Conservation (phyloP, 1,140 invertebrate species). For the Drosophila melanogaster region DNA sequence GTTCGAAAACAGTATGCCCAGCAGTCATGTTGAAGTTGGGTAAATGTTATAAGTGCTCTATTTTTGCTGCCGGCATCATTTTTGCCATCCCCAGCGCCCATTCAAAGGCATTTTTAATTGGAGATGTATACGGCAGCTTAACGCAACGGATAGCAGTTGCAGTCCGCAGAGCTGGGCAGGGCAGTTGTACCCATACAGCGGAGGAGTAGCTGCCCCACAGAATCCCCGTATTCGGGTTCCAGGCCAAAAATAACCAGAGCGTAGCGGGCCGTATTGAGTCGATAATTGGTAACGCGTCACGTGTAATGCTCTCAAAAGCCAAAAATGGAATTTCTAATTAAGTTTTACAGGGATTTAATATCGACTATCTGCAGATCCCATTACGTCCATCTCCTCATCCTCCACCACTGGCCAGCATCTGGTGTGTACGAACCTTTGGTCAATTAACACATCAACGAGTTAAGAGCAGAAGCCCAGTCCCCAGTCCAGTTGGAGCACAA, state of each 20-base stretch:
- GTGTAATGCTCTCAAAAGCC: slow-evolving; percentile 82
- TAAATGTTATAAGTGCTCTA: slow-evolving; percentile 56
- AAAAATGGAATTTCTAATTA: slow-evolving; percentile 85
- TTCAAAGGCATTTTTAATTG: slow-evolving; percentile 81
- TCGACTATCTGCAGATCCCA: slow-evolving; percentile 70
- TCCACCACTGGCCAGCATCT: slow-evolving; percentile 30
- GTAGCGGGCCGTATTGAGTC: slow-evolving; percentile 35
- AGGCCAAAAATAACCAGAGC: slow-evolving; percentile 10
- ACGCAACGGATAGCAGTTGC: slow-evolving; percentile 37
- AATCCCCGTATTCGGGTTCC: background rate
- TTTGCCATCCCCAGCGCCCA: slow-evolving; percentile 35
- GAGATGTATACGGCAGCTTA: slow-evolving; percentile 64
- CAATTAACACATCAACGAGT: slow-evolving; percentile 83
- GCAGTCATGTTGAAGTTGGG: slow-evolving; percentile 45
- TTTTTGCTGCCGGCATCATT: slow-evolving; percentile 28
- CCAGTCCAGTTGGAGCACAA: slow-evolving; percentile 8
- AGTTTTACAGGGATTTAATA: slow-evolving; percentile 84
- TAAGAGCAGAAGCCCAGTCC: slow-evolving; percentile 44
- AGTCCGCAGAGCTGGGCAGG: background rate
- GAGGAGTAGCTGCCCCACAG: background rate
- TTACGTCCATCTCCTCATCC: slow-evolving; percentile 23
- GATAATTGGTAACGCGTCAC: slow-evolving; percentile 81
- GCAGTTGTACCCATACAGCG: background rate
- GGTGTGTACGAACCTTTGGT: slow-evolving; percentile 81
- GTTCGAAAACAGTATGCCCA: too few species aligned